Conservation (phyloP, 92 coral and sea anemone genomes). For the Phymanthus crucifer region DNA sequence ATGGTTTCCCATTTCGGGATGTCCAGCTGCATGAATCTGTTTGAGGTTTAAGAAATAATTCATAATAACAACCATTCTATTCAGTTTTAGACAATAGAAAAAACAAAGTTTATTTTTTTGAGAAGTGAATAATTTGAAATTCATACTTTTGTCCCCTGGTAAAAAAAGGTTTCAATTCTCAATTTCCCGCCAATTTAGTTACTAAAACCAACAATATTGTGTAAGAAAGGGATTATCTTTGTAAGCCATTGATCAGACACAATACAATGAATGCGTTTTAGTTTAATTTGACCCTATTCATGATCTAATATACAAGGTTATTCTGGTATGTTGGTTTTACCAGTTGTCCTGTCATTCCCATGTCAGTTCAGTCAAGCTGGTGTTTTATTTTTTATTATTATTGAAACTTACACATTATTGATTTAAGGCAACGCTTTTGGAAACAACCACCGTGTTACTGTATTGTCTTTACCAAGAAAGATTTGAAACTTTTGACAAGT, state of each 20-base stretch:
- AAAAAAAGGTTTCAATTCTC: not conserved
- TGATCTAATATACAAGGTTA: constrained; percentile 20
- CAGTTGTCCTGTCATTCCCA: constrained; percentile 22
- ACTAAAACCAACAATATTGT: constrained; percentile 29
- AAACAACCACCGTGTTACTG: constrained; percentile 50
- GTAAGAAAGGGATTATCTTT: constrained; percentile 25
- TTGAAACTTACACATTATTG: constrained; percentile 44
- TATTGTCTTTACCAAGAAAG: constrained; percentile 38
- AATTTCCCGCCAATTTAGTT: constrained; percentile 17
- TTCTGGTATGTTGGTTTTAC: constrained; percentile 31
- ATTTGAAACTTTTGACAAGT: constrained; percentile 49
- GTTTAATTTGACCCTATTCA: constrained; percentile 26
- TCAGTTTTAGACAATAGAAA: not conserved
- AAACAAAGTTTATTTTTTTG: not conserved
- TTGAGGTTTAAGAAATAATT: not conserved
- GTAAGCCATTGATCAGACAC: constrained; percentile 31
- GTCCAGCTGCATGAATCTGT: constrained; percentile 3
- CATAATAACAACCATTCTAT: not conserved
- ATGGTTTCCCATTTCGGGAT: not conserved
- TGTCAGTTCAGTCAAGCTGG: constrained; percentile 9
- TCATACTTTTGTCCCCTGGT: not conserved
- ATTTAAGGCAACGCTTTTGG: constrained; percentile 55
- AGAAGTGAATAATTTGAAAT: constrained; percentile 2
- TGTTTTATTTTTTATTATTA: constrained; percentile 29
- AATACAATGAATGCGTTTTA: constrained; percentile 28